These are phyloP conservation scores for Trichogramma dendrolimi DNA, from an alignment of 2,888 invertebrate genomes.

Conservation along the genomic window DNA sequence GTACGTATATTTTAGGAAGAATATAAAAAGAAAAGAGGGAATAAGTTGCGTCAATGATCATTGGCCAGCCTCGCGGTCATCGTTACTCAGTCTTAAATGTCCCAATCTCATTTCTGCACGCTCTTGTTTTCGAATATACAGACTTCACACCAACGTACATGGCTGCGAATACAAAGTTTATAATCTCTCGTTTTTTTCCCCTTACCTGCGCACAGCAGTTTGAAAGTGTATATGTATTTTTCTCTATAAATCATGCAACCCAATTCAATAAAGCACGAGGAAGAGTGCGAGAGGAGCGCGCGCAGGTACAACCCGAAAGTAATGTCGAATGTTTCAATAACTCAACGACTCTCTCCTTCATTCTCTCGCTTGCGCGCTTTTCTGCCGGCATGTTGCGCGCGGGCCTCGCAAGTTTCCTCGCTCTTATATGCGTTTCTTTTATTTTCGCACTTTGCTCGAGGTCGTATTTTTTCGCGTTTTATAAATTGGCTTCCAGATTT, in stretches of 20 bases:
- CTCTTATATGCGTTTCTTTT: background rate
- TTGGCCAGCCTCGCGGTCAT: background rate
- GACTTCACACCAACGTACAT: background rate
- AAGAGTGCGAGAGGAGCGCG: slow-evolving; percentile 39
- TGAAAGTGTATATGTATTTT: too few species aligned
- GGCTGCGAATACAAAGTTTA: too few species aligned
- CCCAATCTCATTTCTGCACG: background rate
- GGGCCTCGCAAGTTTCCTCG: too few species aligned
- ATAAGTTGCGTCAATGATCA: too few species aligned
- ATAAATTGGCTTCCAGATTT: too few species aligned
- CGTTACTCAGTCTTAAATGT: slow-evolving; percentile 19
- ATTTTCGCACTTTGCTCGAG: background rate
- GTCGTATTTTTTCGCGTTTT: too few species aligned
- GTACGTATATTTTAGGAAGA: too few species aligned
- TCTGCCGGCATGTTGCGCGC: slow-evolving; percentile 6
- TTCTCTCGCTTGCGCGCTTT: slow-evolving; percentile 25
- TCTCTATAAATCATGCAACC: slow-evolving; percentile 44
- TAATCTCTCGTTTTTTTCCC: too few species aligned
- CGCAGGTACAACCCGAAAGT: slow-evolving; percentile 41
- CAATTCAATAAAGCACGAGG: slow-evolving; percentile 45
- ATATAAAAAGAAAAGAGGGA: too few species aligned
- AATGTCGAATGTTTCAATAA: slow-evolving; percentile 45
- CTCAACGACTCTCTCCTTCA: slow-evolving; percentile 35
- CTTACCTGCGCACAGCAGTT: too few species aligned
- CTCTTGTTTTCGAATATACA: background rate